Evolutionary conservation across 2,888 invertebrate species (phyloP).

Genomic region (Eupithecia insigniata): DNA sequence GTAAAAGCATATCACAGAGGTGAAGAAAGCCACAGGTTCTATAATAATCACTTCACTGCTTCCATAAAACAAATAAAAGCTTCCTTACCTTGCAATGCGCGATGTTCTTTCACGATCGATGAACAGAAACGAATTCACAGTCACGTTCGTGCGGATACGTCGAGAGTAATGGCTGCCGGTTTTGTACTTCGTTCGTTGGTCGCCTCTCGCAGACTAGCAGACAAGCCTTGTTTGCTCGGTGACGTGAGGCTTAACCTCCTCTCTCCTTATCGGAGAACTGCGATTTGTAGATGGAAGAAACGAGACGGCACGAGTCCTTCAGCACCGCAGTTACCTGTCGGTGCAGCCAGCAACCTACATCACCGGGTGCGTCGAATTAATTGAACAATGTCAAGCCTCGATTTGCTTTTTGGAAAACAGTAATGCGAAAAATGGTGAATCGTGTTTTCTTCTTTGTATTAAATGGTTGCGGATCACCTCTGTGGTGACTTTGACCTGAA

Average conservation of each 20-base stretch:
- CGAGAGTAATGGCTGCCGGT: constrained; percentile 79
- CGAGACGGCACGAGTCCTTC: constrained; percentile 55
- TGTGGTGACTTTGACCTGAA: constrained; percentile 40
- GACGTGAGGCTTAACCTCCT: constrained; percentile 65
- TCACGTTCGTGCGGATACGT: constrained; percentile 80
- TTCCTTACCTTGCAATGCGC: constrained; percentile 82
- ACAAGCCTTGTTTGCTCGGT: constrained; percentile 80
- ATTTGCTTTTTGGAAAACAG: constrained; percentile 67
- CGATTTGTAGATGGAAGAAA: constrained; percentile 40
- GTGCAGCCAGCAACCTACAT: constrained; percentile 80
- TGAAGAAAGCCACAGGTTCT: constrained; percentile 42
- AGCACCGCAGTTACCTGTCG: constrained; percentile 63
- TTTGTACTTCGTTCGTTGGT: constrained; percentile 70
- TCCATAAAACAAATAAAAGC: constrained; percentile 70
- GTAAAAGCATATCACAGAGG: constrained; percentile 68
- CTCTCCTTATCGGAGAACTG: constrained; percentile 56
- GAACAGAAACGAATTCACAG: constrained; percentile 77
- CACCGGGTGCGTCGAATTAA: constrained; percentile 68
- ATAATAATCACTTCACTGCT: constrained; percentile 73
- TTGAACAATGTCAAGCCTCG: constrained; percentile 74
- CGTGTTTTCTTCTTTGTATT: constrained; percentile 19
- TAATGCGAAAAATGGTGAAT: constrained; percentile 53
- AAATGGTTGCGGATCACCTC: constrained; percentile 33
- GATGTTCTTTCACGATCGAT: constrained; percentile 80
- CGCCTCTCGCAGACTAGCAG: constrained; percentile 78